A percentile compares a stretch with the other conserved stretches of the same genome.
phyloP scores from a whole-genome alignment of 2,113 vertebrate genomes.

The Lophotis ruficrista region DNA sequence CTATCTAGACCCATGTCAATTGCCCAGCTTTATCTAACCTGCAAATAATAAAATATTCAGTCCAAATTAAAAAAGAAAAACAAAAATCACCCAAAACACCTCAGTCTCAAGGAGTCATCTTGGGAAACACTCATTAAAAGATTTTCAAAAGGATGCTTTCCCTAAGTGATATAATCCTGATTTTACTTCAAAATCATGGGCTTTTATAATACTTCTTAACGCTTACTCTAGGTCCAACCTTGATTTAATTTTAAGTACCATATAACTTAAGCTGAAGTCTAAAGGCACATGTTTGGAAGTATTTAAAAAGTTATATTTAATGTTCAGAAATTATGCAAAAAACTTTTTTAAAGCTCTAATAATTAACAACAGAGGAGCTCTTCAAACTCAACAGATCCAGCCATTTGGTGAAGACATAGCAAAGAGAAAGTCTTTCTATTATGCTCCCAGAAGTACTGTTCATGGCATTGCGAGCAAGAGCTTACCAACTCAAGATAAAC shows the following conservation, averaged over 20 bases:
- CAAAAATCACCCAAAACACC: not conserved
- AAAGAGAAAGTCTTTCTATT: not conserved
- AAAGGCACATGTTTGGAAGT: not conserved
- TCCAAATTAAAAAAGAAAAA: not conserved
- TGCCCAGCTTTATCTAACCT: not conserved
- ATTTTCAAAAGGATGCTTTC: not conserved
- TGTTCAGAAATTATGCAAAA: not conserved
- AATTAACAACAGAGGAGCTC: not conserved
- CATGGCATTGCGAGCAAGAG: not conserved
- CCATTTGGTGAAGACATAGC: not conserved
- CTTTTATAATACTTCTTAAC: not conserved
- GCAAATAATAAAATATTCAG: not conserved
- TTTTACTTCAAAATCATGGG: not conserved
- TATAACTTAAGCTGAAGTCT: not conserved
- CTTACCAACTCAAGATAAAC: not conserved
- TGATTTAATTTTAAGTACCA: not conserved
- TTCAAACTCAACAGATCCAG: not conserved
- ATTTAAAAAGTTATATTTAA: not conserved
- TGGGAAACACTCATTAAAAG: not conserved
- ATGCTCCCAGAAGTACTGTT: not conserved
- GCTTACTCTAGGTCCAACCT: not conserved
- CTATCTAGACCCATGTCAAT: not conserved
- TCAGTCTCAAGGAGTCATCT: not conserved
- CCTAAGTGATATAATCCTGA: not conserved
- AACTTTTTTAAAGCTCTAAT: not conserved